Evolutionary conservation across 35 echinoderm and acorn worm species (phyloP), one percentile per base, ranked within the genome.

Genomic region (Eucidaris tribuloides): DNA sequence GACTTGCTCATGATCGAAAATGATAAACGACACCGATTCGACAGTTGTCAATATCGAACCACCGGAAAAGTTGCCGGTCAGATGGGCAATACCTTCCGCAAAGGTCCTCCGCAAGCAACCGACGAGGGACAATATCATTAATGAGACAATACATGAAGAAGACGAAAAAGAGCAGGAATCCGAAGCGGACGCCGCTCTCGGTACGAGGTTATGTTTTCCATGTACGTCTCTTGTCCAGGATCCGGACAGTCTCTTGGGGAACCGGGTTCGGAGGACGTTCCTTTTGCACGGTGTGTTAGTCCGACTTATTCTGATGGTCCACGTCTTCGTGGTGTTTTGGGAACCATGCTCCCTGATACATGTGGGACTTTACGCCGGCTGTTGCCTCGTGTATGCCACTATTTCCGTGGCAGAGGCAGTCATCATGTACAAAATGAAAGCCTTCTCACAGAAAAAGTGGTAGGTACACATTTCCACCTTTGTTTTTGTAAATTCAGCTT

Each of bases 341-440:
- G 60, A 25, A 13, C 27, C 60, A 63, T 28, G 29, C 5, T 25
- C 18, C 4, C 4, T 31, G 5, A 14, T 63, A 7, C 60, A 63
- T 31, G 24, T 63, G 2, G 20, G 27, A 14, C 27, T 20, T 63
- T 63, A 63, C 24, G n/a, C 36, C 60, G 29, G 60, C 28, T 31
- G 29, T 63, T 63, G 60, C 60, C 4, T 63, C 2, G 7, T 32
- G 20, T 63, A 28, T 20, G 60, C 60, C 29, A 33, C 60, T 30
- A 2, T 63, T 6, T 63, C 60, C 2, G 13, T 31, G 11, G 15
- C 60, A 0, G 60, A 63, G 20, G 60, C 27, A 63, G 36, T 63
- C 23, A 63, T 63, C 60, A 63, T 63, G 60, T 63, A 63, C 60
- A 63, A 63, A 63, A 63, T 63, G 36, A 25, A 33, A 1, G 60